phyloP scores from a whole-genome alignment of 1,140 invertebrate genomes.

The Contarinia nasturtii region DNA sequence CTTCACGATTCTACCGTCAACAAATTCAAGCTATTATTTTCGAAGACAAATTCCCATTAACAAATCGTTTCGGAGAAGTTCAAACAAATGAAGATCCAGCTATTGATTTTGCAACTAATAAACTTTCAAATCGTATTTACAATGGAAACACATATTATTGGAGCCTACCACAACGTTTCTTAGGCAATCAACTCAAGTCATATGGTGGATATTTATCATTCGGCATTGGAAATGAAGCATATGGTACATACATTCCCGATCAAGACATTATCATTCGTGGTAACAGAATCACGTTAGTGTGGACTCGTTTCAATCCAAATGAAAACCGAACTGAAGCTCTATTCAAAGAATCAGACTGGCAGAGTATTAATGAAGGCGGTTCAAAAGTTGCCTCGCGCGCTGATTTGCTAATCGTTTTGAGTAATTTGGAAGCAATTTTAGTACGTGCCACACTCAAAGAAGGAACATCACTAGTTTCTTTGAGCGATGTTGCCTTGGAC shows the following conservation, averaged over 20 bases:
- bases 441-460: conserved; percentile 65
- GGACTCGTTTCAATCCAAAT: conserved; percentile 29
- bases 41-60: conserved; percentile 39
- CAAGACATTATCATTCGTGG: conserved; percentile 62
- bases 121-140: conserved; percentile 11
- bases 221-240: conserved; percentile 38
- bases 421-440: conserved; percentile 63
- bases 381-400: conserved; percentile 38
- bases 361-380: conserved; percentile 26
- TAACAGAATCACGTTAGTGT: conserved; percentile 47
- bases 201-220: conserved; percentile 74
- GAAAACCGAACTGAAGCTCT: conserved; percentile 2
- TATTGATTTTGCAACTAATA: conserved; percentile 9
- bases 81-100: conserved; percentile 7
- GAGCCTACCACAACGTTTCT: conserved; percentile 31
- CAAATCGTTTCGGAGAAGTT: conserved; percentile 30
- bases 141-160: conserved; percentile 18
- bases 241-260: conserved; percentile 36
- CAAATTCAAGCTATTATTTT: conserved; percentile 46
- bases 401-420: conserved; percentile 68
- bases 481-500: conserved; percentile 67
- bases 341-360: conserved; percentile 30
- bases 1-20: conserved; percentile 33
- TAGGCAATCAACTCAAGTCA: conserved; percentile 69
- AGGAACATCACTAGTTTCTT: conserved; percentile 44